These are phyloP conservation scores for Anisognathus igniventris DNA, from an alignment of 2,797 vertebrate species.

Conservation along the genomic window DNA sequence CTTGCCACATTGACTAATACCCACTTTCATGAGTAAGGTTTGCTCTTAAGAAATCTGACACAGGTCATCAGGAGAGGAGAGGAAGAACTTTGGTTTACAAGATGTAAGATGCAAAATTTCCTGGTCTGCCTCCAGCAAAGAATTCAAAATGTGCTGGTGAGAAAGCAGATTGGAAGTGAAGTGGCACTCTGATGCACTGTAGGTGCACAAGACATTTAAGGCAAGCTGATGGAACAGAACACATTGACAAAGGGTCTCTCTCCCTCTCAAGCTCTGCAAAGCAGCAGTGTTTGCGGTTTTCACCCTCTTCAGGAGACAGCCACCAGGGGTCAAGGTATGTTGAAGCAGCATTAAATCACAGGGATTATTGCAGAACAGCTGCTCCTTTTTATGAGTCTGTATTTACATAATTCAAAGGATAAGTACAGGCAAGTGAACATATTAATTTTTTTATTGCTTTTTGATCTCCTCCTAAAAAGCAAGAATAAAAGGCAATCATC, in stretches of 20 bases:
- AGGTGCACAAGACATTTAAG: not conserved
- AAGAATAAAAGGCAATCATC: not conserved
- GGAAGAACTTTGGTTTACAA: not conserved
- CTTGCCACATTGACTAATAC: not conserved
- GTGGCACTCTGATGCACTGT: not conserved
- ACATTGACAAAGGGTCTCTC: not conserved
- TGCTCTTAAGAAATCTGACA: not conserved
- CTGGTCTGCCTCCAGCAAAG: not conserved
- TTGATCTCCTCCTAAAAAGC: not conserved
- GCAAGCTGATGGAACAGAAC: not conserved
- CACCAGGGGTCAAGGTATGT: not conserved
- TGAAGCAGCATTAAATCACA: slow-evolving; percentile 15
- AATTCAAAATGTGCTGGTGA: not conserved
- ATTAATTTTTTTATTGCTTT: not conserved
- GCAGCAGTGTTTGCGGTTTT: not conserved
- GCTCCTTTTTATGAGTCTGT: not conserved
- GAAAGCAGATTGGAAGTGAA: not conserved
- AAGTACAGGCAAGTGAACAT: not conserved
- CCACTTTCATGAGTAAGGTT: not conserved
- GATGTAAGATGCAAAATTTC: not conserved
- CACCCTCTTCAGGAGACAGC: not conserved
- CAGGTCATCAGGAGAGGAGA: not conserved
- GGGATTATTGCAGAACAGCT: not conserved
- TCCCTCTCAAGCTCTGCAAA: not conserved
- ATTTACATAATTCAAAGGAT: slow-evolving; percentile 10